These are phyloP conservation scores for Crotalus horridus DNA, from an alignment of 2,113 vertebrate species.

Conservation along the genomic window DNA sequence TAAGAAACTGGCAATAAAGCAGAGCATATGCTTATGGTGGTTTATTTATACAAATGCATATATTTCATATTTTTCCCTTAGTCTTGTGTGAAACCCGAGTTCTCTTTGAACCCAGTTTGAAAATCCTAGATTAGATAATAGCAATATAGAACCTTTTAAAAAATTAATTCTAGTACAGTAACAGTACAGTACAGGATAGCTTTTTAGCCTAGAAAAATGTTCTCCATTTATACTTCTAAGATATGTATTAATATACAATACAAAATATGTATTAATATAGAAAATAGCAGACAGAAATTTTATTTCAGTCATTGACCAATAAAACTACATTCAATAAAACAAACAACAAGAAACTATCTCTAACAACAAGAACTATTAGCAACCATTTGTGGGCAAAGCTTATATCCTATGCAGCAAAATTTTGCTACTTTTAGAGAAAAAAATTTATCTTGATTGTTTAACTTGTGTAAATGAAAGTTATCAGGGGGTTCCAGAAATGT, in stretches of 20 bases:
- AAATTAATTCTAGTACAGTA: background rate
- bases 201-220: background rate
- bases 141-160: background rate
- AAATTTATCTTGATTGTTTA: background rate
- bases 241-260: background rate
- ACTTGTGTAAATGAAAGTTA: background rate
- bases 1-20: background rate
- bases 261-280: background rate
- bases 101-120: background rate
- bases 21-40: background rate
- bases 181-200: background rate
- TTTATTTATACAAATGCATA: background rate
- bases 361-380: background rate
- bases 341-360: background rate
- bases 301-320: background rate
- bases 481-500: background rate
- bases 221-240: background rate
- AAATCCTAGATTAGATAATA: background rate
- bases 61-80: background rate
- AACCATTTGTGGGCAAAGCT: background rate
- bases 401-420: background rate
- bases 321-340: background rate
- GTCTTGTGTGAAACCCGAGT: background rate
- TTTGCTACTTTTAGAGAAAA: background rate
- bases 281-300: background rate